Conservation (phyloP, 2,888 invertebrate genomes). For the Meliscaeva auricollis region DNA sequence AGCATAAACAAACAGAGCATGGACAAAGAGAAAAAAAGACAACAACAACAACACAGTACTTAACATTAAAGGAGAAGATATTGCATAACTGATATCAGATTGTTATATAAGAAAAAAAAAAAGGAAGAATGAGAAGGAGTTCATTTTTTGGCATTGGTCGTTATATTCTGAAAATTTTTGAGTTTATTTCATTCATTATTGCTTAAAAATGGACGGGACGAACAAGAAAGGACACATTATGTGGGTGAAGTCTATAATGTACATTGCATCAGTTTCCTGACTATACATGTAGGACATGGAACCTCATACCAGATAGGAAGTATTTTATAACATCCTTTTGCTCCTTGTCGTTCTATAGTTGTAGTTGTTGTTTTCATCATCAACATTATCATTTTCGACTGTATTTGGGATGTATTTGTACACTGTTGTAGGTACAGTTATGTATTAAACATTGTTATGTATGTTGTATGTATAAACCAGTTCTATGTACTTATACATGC, state of each 20-base stretch:
- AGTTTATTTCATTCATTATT: conserved; percentile 71
- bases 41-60: background rate
- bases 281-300: background rate
- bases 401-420: conserved; percentile 35
- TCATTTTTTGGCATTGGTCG: conserved; percentile 68
- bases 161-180: conserved; percentile 56
- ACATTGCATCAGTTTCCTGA: conserved; percentile 59
- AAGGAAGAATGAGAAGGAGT: conserved; percentile 32
- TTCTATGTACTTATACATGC: background rate
- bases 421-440: too few relatives aligned
- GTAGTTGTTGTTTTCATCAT: conserved; percentile 54
- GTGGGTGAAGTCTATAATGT: conserved; percentile 67
- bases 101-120: conserved; percentile 42
- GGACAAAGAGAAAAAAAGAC: background rate
- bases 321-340: conserved; percentile 29
- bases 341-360: background rate
- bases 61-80: conserved; percentile 14
- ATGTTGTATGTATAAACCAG: conserved; percentile 12
- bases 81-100: conserved; percentile 70
- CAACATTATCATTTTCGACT: conserved; percentile 56
- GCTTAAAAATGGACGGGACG: conserved; percentile 55
- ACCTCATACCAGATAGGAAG: background rate
- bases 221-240: conserved; percentile 55
- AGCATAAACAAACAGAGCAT: conserved; percentile 30
- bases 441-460: too few relatives aligned